phyloP scores from a whole-genome alignment of 2,797 vertebrate genomes.

The Sylvia borin region DNA sequence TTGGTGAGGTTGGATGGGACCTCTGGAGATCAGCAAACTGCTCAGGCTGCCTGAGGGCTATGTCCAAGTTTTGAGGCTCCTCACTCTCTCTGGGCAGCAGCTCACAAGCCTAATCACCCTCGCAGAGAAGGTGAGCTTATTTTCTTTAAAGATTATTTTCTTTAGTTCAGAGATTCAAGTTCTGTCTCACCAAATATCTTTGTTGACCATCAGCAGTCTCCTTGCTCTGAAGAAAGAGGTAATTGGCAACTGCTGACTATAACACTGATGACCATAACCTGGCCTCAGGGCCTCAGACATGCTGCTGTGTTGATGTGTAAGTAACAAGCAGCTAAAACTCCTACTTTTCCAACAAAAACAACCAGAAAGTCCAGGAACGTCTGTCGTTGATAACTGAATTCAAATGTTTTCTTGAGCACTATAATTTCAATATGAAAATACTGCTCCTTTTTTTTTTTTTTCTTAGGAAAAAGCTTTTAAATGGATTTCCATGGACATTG shows the following conservation, averaged over 20 bases:
- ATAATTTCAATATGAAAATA: background rate
- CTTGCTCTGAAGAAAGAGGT: background rate
- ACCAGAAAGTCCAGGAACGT: background rate
- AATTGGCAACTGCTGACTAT: background rate
- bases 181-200: background rate
- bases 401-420: background rate
- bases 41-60: background rate
- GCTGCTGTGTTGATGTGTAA: background rate
- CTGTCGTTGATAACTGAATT: background rate
- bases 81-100: background rate
- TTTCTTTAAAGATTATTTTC: background rate
- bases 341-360: background rate
- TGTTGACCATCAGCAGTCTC: background rate
- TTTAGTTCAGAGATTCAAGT: background rate
- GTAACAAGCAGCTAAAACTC: background rate
- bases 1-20: background rate
- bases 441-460: background rate
- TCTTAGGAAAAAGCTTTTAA: background rate
- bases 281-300: background rate
- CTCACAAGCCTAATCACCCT: background rate
- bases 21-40: background rate
- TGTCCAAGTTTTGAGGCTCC: background rate
- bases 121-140: background rate
- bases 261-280: rapidly evolving
- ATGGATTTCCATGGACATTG: background rate